Conservation (phyloP, 2,888 invertebrate species). For the Amphipoea oculea region DNA sequence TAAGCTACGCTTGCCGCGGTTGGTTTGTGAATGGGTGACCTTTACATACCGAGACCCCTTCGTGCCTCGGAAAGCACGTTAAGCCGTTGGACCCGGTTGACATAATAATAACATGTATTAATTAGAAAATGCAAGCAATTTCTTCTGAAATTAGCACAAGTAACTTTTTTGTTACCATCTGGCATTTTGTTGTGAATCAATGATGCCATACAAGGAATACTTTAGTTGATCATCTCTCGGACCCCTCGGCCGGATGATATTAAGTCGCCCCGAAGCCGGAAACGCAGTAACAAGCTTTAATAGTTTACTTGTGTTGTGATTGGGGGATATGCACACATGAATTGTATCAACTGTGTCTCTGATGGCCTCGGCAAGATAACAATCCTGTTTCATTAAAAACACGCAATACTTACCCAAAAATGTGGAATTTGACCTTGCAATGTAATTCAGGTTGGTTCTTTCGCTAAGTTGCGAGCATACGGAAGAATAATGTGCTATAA, state of each 20-base stretch:
- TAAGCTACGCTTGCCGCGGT: too few species aligned
- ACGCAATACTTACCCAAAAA: not conserved
- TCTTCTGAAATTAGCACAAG: not conserved
- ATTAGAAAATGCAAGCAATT: not conserved
- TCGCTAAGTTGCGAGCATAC: not conserved
- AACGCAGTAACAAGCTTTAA: slow-evolving; percentile 39
- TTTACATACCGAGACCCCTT: too few species aligned
- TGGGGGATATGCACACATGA: slow-evolving; percentile 8
- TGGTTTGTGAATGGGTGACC: too few species aligned
- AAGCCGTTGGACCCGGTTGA: not conserved
- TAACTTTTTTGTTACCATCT: not conserved
- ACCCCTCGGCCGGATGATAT: slow-evolving; percentile 20
- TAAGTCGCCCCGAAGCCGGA: slow-evolving; percentile 26
- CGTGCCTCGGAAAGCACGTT: too few species aligned
- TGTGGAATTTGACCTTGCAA: not conserved
- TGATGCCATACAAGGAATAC: not conserved
- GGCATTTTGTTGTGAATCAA: not conserved
- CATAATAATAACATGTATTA: not conserved
- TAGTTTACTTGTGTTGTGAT: slow-evolving; percentile 19
- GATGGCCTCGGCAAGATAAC: not conserved
- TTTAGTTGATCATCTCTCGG: not conserved
- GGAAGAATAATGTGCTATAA: not conserved
- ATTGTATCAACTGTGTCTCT: not conserved
- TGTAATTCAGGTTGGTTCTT: not conserved
- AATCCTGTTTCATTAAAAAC: not conserved